Evolutionary conservation across 2,888 invertebrate genomes (phyloP), one percentile per base, ranked within the genome.

Genomic region (Trissoscelio sp.): DNA sequence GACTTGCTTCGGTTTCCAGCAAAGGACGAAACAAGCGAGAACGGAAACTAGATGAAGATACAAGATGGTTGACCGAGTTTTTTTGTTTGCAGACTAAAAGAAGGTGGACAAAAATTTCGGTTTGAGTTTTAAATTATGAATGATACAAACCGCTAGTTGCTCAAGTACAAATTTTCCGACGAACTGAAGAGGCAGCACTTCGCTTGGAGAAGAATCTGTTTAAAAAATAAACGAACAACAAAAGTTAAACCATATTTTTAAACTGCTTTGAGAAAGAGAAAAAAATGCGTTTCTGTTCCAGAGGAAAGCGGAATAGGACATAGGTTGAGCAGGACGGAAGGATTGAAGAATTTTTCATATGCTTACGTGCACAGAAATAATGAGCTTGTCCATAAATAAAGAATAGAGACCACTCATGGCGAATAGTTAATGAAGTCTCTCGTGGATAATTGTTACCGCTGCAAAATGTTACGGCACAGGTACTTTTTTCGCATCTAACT

Each of bases 351-450:
- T 89, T 89, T 89, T 90, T 90, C 88, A 89, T 90, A 90, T 90
- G 90, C 90, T 90, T 88, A 91, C 89, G 88, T 91, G 89, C 88
- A 90, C 90, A 90, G 89, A 89, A 90, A 90, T 90, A 90, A 91
- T 90, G 90, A 91, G 90, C 89, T 88, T 90, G 88, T 90, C 88
- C 90, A 90, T 90, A 90, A 90, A 90, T 90, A 90, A 90, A 90
- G 89, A 90, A 90, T 90, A 87, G 87, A 87, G 86, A 85, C 85
- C 82, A 88, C 88, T 87, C 86, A 86, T 86, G 88, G 87, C 88
- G 88, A 89, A 88, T 89, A 87, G 87, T 86, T 89, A 90, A 90
- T 89, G 88, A 90, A 91, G 89, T 90, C 89, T 89, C 89, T 89
- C 86, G 88, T 88, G 89, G 88, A 89, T 90, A 88, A 90, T 90